Evolutionary conservation across 2,797 vertebrate species (phyloP).

Genomic region (Cheirogaleus major): DNA sequence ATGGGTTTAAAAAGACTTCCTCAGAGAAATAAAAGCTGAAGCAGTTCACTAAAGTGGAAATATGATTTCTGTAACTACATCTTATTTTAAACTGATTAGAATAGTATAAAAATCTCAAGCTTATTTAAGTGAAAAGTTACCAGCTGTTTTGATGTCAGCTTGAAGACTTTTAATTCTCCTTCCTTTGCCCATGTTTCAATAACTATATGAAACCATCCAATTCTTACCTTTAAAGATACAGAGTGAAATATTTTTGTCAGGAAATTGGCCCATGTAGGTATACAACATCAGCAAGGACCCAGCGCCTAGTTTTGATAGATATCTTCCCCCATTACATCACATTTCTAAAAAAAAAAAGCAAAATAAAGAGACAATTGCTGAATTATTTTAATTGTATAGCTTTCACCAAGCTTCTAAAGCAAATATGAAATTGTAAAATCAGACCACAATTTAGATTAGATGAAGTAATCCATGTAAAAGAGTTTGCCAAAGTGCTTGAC

Average conservation of each 20-base stretch:
- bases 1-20: conserved; percentile 2
- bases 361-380: conserved; percentile 31
- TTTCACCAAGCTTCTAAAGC: conserved; percentile 27
- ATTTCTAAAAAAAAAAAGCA: conserved; percentile 89
- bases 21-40: conserved; percentile 21
- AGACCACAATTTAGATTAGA: background rate
- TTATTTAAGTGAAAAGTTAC: conserved; percentile 60
- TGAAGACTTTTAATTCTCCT: conserved; percentile 13
- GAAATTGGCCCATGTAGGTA: conserved; percentile 95
- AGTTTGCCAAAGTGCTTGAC: no score
- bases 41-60: background rate
- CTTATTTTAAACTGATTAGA: conserved; percentile 30
- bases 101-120: conserved; percentile 20
- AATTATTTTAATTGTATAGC: conserved; percentile 34
- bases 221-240: conserved; percentile 51
- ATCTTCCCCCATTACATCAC: conserved; percentile 97
- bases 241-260: conserved; percentile 93
- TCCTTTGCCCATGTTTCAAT: background rate
- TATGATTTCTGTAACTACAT: conserved; percentile 54
- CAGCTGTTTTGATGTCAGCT: background rate
- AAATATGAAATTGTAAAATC: conserved; percentile 42
- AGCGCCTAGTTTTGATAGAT: conserved; percentile 98
- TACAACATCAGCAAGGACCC: conserved; percentile 95
- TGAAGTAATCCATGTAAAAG: no score
- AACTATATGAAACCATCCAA: conserved; percentile 24